phyloP scores from a whole-genome alignment of 2,888 invertebrate genomes.

The Allygus modestus region DNA sequence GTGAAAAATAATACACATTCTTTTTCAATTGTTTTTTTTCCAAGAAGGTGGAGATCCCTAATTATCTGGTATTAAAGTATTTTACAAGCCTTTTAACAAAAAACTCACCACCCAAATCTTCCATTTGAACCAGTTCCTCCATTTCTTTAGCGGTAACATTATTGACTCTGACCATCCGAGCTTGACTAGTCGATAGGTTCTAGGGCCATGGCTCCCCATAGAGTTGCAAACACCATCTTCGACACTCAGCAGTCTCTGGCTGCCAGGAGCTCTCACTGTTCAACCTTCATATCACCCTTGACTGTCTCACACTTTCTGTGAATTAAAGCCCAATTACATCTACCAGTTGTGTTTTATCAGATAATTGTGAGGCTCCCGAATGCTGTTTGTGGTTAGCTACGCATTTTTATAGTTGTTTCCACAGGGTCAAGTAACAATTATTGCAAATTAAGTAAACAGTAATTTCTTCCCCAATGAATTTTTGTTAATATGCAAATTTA shows the following conservation, averaged over 20 bases:
- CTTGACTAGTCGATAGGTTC: neutral
- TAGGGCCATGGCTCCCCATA: neutral
- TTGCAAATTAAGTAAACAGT: neutral
- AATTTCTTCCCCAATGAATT: too few species aligned
- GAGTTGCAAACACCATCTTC: neutral
- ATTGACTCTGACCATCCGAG: conserved; percentile 2
- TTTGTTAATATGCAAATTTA: too few species aligned
- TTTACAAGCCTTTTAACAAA: too few species aligned
- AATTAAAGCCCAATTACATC: conserved; percentile 30
- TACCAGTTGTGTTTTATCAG: neutral
- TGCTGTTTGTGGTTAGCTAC: neutral
- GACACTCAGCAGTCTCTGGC: too few species aligned
- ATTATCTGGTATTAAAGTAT: too few species aligned
- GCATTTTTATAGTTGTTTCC: conserved; percentile 15
- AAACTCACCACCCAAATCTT: conserved; percentile 11
- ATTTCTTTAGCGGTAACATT: neutral
- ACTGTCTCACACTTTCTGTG: conserved; percentile 1
- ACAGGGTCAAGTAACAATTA: neutral
- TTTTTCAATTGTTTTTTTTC: too few species aligned
- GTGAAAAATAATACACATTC: too few species aligned
- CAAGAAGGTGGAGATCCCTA: too few species aligned
- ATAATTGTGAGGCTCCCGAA: neutral
- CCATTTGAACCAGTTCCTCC: neutral
- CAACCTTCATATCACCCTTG: neutral
- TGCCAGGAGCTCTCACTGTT: neutral